These are phyloP conservation scores for Ferrisia virgata DNA, from an alignment of 2,888 invertebrate genomes.

Conservation along the genomic window DNA sequence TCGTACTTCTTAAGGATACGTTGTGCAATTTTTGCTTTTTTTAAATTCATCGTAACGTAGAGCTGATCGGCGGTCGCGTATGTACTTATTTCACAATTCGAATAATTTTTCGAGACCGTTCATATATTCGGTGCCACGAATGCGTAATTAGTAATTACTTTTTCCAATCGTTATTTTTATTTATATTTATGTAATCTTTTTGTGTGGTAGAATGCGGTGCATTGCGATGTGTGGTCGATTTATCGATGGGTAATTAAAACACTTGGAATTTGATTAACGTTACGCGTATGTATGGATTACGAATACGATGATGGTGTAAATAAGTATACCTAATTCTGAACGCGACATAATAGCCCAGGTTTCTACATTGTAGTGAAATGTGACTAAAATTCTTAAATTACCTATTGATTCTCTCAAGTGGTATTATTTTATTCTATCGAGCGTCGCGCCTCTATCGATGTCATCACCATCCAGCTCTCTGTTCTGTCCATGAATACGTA, in stretches of 20 bases:
- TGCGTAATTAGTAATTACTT: background rate
- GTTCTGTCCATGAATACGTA: background rate
- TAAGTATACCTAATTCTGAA: background rate
- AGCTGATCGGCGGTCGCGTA: background rate
- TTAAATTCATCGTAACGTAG: background rate
- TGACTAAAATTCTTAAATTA: background rate
- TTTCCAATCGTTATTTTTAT: background rate
- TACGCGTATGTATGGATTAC: background rate
- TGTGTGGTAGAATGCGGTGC: too few relatives aligned
- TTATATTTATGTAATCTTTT: background rate
- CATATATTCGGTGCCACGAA: background rate
- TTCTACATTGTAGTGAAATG: background rate
- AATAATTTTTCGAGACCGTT: background rate
- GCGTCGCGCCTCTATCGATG: background rate
- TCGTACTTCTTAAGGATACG: background rate
- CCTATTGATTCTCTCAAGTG: background rate
- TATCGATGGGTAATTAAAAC: background rate
- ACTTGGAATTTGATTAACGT: background rate
- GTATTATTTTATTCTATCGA: constrained; percentile 11
- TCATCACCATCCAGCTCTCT: background rate
- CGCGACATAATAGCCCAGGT: background rate
- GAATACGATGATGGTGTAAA: too few relatives aligned
- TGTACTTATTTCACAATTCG: background rate
- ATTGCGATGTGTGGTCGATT: background rate
- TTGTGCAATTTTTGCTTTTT: background rate